Base-by-base conservation (phyloP, 2,113 vertebrate species). In the Taurulus bubalis region DNA sequence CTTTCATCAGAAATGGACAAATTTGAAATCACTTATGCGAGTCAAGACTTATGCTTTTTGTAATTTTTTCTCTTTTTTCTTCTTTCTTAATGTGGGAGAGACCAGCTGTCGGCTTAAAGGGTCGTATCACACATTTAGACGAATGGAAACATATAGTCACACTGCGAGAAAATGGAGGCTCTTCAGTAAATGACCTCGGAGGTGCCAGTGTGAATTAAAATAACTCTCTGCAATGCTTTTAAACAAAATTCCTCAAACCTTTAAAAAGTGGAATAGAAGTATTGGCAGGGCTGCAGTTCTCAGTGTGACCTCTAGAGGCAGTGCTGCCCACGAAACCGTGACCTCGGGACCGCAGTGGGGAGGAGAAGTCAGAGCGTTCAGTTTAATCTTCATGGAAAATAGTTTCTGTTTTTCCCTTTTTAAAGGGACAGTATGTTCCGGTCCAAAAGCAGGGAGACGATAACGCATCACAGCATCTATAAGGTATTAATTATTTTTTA, bases 1-100 rank as follows among this genome's bases (percentile, higher is more conserved):
- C 89, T 90, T 90, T 92, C 89, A 90, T 42, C 88, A 86, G 85
- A 91, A 83, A 87, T 55, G 80, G 81, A 80, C 80, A 85, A 87
- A 91, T 90, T 89, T 93, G 64, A 93, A 91, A 91, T 91, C 90
- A 92, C 85, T 92, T 92, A 87, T 84, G 80, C 85, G 85, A 82
- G 72, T 80, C 79, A 81, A 84, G 79, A 86, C 87, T 71, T 87
- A 58, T 86, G 80, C 60, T 87, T 84, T 70, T 28, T 79, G 55
- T 56, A 24, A 26, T 75, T 42, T 71, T 58, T 47, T 49, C 55
- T 66, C 55, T 66, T 70, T 28, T 8, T 69, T 78, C 38, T 67
- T 32, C 56, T 68, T 68, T 77, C 79, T 82, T 60, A 38, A 56
- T 69, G 71, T 56, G 34, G 76, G 66, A 28, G 70, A 55, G 62